Evolutionary conservation across 1,140 invertebrate genomes (phyloP), one percentile per base, ranked within the genome.

Genomic region (Aleiodes sp.): DNA sequence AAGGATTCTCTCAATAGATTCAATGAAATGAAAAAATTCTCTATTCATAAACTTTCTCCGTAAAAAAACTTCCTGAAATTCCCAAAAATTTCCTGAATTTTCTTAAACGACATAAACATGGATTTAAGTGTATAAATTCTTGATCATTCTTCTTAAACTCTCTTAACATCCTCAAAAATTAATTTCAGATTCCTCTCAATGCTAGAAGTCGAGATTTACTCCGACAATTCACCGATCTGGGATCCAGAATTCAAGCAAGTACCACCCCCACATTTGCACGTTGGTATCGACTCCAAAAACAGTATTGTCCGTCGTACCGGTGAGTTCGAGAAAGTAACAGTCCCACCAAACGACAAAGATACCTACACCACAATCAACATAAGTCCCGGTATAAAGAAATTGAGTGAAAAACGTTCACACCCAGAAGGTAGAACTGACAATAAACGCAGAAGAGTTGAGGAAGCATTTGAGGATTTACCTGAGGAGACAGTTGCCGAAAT

Each of bases 161-260:
- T n/a, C n/a, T 14, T 28, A 41, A 29, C 43, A 16, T 24, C 71
- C 61, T 43, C 52, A 35, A 28, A 21, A 16, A 70, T 91, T 4
- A 90, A 52, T 70, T 89, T 84, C 8, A 94, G 94, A 68, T 98
- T 98, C 84, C 84, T 98, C 28, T 92, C 94, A 14, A 88, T 94
- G 79, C 84, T 98, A 4, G 94, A 97, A 78, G 91, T 93, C 65
- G 96, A 98, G 80, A 91, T 98, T 39, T 94, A 96, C 81, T 91
- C 92, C 14, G 87, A 91, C 29, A 92, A 89, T 73, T 98, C 96
- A 0, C 95, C 95, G 0, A 97, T 98, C 66, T 98, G 96, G 96
- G 94, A 98, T 86, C 90, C 92, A 0, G 94, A 96, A 26, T 97
- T 95, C 76, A 94, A 93, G 75, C 92, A 92, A 73, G 87, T 88